Percentiles rank a stretch among this genome's conserved stretches.
These are phyloP conservation scores for Girardinichthys multiradiatus DNA, from an alignment of 2,113 vertebrate genomes.

Conservation along the genomic window DNA sequence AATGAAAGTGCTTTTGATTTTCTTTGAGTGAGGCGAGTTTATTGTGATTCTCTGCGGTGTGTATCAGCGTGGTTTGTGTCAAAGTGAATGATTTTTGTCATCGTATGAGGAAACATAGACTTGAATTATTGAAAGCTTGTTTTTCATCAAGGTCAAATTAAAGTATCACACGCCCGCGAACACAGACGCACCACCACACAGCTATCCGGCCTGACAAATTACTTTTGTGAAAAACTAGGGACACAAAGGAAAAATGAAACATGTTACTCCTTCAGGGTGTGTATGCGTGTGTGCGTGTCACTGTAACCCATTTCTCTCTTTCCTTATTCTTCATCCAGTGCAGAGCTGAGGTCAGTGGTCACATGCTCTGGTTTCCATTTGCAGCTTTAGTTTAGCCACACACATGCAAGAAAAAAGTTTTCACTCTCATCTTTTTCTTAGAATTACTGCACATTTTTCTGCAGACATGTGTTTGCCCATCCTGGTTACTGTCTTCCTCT, in stretches of 20 bases:
- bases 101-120: constrained; percentile 14
- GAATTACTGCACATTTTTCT: neutral
- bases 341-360: neutral
- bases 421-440: neutral
- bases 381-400: neutral
- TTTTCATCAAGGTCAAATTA: constrained; percentile 65
- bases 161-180: constrained; percentile 22
- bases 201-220: constrained; percentile 36
- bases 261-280: constrained; percentile 3
- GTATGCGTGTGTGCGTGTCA: neutral
- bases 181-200: constrained; percentile 23
- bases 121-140: constrained; percentile 62
- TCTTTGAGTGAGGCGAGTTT: neutral
- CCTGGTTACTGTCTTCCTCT: neutral
- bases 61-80: constrained; percentile 16
- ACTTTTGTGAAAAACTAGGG: constrained; percentile 24
- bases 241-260: constrained; percentile 31
- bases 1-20: neutral
- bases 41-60: neutral
- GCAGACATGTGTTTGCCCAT: neutral
- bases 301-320: constrained; percentile 12
- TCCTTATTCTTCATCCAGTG: neutral
- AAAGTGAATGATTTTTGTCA: constrained; percentile 54
- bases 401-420: neutral
- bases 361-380: neutral